These are phyloP conservation scores for Yponomeuta malinellus DNA, from an alignment of 2,888 invertebrate genomes.

Conservation along the genomic window DNA sequence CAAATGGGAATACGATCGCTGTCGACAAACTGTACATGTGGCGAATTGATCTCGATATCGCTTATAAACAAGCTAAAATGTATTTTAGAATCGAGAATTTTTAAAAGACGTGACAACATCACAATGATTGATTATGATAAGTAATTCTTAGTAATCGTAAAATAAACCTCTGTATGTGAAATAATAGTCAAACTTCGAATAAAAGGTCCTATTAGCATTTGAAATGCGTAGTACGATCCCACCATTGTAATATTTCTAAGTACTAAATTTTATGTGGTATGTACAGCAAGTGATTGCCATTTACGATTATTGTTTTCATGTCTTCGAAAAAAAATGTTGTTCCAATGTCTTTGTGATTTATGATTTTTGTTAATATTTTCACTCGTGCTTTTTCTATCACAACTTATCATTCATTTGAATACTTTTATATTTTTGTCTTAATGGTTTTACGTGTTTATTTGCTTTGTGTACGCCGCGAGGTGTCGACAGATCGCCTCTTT, in stretches of 20 bases:
- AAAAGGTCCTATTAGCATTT: constrained; percentile 14
- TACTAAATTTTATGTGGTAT: constrained; percentile 49
- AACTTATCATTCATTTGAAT: constrained; percentile 5
- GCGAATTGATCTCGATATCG: background rate
- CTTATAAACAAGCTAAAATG: background rate
- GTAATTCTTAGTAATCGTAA: background rate
- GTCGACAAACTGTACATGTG: background rate
- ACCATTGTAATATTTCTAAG: constrained; percentile 60
- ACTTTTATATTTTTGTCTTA: constrained; percentile 11
- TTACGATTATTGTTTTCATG: constrained; percentile 14
- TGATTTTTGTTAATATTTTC: constrained; percentile 7
- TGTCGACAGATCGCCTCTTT: constrained; percentile 19
- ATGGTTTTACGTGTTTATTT: constrained; percentile 39
- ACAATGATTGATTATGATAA: background rate
- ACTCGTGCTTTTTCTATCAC: constrained; percentile 10
- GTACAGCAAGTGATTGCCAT: constrained; percentile 11
- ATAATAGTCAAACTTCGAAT: constrained; percentile 4
- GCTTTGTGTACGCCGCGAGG: constrained; percentile 35
- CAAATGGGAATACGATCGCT: constrained; percentile 12
- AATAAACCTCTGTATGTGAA: constrained; percentile 4
- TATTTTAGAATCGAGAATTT: background rate
- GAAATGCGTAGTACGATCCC: constrained; percentile 52
- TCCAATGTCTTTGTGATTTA: constrained; percentile 11
- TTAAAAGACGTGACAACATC: background rate
- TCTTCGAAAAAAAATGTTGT: constrained; percentile 8